These are phyloP conservation scores for Corythucha ciliata DNA, from an alignment of 2,888 invertebrate species.

Conservation along the genomic window DNA sequence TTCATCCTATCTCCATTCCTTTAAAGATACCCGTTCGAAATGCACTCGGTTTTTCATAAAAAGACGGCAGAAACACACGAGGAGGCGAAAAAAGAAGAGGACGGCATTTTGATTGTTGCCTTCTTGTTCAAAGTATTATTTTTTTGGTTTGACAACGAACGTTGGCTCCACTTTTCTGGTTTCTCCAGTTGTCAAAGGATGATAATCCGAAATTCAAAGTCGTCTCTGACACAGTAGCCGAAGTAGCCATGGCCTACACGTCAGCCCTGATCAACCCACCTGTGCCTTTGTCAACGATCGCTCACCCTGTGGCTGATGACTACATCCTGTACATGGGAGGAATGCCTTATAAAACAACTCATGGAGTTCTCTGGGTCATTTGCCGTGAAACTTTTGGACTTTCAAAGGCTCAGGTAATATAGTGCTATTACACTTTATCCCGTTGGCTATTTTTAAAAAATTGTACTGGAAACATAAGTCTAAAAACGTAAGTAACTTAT, in stretches of 20 bases:
- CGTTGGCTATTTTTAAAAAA: too few species aligned
- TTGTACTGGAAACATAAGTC: too few species aligned
- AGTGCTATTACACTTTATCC: too few species aligned
- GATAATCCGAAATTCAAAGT: constrained; percentile 3
- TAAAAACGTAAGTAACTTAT: too few species aligned
- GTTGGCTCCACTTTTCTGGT: neutral
- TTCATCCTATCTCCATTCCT: neutral
- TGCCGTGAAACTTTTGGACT: constrained; percentile 12
- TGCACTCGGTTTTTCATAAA: constrained; percentile 20
- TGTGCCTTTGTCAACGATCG: neutral
- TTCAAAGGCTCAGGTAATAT: constrained; percentile 15
- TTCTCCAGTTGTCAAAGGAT: neutral
- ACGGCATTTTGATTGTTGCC: constrained; percentile 14
- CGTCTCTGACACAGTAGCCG: constrained; percentile 12
- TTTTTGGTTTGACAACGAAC: neutral
- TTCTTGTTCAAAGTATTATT: constrained; percentile 17
- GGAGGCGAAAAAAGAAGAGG: constrained; percentile 17
- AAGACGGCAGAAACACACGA: constrained; percentile 1
- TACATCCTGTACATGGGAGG: constrained; percentile 19
- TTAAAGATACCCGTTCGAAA: constrained; percentile 18
- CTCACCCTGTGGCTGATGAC: constrained; percentile 9
- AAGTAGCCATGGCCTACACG: constrained; percentile 13
- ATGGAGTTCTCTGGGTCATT: constrained; percentile 17
- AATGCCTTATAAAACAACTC: constrained; percentile 16
- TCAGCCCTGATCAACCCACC: neutral